phyloP scores from a whole-genome alignment of 2,888 invertebrate genomes.

The Pristionchus fissidentatus region DNA sequence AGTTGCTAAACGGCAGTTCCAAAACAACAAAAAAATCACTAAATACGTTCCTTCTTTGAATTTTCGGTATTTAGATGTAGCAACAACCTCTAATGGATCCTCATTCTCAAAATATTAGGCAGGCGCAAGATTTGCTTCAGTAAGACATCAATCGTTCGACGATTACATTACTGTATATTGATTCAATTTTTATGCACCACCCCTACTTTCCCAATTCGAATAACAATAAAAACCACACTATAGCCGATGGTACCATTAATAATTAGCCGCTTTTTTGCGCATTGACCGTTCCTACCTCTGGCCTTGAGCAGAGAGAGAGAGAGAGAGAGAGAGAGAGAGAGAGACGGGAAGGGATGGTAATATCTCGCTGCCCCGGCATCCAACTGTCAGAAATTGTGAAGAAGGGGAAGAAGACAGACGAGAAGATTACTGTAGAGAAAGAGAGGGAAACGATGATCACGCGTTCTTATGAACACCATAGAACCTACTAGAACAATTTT shows the following conservation, averaged over 20 bases:
- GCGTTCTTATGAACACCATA: too few relatives aligned
- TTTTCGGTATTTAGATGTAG: too few relatives aligned
- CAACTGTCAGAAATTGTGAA: constrained; percentile 36
- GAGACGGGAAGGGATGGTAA: neutral
- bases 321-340: constrained; percentile 11
- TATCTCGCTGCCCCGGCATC: neutral
- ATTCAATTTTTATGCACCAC: too few relatives aligned
- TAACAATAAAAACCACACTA: constrained; percentile 15
- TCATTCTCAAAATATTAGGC: too few relatives aligned
- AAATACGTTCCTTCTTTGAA: too few relatives aligned
- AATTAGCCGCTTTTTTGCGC: constrained; percentile 30
- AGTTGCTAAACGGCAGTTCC: too few relatives aligned
- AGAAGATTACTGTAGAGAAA: neutral
- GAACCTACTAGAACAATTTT: too few relatives aligned
- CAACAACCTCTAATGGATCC: too few relatives aligned
- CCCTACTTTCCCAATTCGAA: constrained; percentile 31
- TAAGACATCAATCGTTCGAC: too few relatives aligned
- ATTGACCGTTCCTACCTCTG: neutral
- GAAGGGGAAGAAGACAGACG: neutral
- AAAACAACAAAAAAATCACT: too few relatives aligned
- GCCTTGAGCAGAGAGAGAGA: neutral
- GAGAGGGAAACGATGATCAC: neutral
- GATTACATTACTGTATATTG: too few relatives aligned
- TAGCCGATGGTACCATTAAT: constrained; percentile 28
- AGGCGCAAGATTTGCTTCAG: too few relatives aligned